Conservation (phyloP, 2,113 vertebrate genomes). For the Leptocoma aspasia region DNA sequence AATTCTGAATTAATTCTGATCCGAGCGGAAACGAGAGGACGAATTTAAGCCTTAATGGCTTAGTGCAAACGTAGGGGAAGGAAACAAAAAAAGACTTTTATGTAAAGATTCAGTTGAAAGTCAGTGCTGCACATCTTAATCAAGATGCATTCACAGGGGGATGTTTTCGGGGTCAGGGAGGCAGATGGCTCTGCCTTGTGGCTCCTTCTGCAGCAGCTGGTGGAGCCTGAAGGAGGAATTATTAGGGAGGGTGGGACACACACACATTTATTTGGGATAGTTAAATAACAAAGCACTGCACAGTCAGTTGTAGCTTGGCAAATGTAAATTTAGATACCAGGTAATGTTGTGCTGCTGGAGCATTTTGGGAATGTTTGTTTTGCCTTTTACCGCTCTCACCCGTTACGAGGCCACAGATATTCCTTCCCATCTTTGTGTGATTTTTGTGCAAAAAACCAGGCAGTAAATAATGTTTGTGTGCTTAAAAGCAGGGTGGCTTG, state of each 20-base stretch:
- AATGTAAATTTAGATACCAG: neutral
- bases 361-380: neutral
- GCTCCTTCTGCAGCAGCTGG: constrained; percentile 28
- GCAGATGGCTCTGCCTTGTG: constrained; percentile 34
- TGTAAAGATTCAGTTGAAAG: neutral
- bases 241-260: neutral
- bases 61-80: neutral
- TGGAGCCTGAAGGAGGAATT: neutral
- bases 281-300: neutral
- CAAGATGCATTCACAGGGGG: neutral
- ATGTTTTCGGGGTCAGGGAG: constrained; percentile 21
- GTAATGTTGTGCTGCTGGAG: neutral
- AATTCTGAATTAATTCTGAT: neutral
- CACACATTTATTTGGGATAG: neutral
- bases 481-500: neutral
- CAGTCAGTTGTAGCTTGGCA: neutral
- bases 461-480: accelerated
- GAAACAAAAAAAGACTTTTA: neutral
- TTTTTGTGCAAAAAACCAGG: neutral
- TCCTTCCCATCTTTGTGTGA: neutral
- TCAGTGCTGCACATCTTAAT: constrained; percentile 32
- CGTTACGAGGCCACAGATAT: accelerated
- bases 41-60: neutral
- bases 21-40: neutral
- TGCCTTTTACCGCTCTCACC: neutral